Evolutionary conservation across 92 coral and sea anemone genomes (phyloP).

Genomic region (Porites lobata): DNA sequence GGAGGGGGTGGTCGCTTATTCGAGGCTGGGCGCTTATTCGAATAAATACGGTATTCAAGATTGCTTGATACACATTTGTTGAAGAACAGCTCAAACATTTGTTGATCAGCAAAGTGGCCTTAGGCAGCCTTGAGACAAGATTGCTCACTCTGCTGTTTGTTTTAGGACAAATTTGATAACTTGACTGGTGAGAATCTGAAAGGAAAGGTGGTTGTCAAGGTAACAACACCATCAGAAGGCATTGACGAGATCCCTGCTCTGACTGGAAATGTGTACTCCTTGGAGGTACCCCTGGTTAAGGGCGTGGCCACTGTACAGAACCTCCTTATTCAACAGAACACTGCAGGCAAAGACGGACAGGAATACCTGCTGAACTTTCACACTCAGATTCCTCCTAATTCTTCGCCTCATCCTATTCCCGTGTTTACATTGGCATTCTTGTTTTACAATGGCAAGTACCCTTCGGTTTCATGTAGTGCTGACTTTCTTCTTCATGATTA

Average conservation of each 20-base stretch:
- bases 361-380: slow-evolving; percentile 91
- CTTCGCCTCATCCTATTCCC: slow-evolving; percentile 91
- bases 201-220: slow-evolving; percentile 84
- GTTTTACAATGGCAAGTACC: slow-evolving; percentile 90
- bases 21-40: too few species aligned
- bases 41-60: too few species aligned
- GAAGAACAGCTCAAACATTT: too few species aligned
- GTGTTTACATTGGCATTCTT: slow-evolving; percentile 91
- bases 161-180: slow-evolving; percentile 95
- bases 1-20: too few species aligned
- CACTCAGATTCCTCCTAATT: slow-evolving; percentile 73
- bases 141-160: too few species aligned
- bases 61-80: too few species aligned
- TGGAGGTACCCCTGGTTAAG: slow-evolving; percentile 83
- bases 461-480: neutral
- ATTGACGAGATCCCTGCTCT: slow-evolving; percentile 91
- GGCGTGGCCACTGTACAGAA: slow-evolving; percentile 88
- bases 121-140: too few species aligned
- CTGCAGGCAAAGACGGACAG: slow-evolving; percentile 96
- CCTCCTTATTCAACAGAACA: slow-evolving; percentile 90
- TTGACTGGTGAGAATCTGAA: slow-evolving; percentile 83
- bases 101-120: too few species aligned
- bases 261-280: slow-evolving; percentile 70
- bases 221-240: slow-evolving; percentile 79
- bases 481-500: neutral